A percentile compares a stretch with the other conserved stretches of the same genome.
Evolutionary conservation across 2,113 vertebrate species (phyloP).

Genomic region (Megalops atlanticus): DNA sequence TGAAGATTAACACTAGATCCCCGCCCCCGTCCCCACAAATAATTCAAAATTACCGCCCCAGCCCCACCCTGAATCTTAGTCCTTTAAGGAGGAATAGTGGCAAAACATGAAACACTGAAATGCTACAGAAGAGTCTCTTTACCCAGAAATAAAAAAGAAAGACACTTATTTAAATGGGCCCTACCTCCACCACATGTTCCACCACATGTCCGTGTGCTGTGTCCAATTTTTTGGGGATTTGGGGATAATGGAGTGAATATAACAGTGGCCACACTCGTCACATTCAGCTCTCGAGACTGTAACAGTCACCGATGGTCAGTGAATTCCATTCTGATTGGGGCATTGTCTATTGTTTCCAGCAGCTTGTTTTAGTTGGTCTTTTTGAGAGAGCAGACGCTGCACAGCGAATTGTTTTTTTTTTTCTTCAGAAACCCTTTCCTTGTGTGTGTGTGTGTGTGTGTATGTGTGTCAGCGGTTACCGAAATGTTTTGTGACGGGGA

Average conservation of each 20-base stretch:
- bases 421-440: too few species aligned
- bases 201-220: neutral
- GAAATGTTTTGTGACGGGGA: too few species aligned
- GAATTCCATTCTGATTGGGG: neutral
- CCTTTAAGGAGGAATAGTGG: neutral
- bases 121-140: neutral
- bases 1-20: neutral
- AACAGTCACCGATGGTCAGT: neutral
- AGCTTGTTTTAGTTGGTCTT: slow-evolving; percentile 7
- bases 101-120: neutral
- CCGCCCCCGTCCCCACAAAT: neutral
- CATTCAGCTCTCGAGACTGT: neutral
- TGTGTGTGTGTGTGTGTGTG: too few species aligned
- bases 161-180: neutral
- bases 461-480: neutral
- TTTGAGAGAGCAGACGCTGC: neutral
- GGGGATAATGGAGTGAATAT: neutral
- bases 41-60: neutral
- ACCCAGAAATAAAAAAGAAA: neutral
- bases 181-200: neutral
- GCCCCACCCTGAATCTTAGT: neutral
- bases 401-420: neutral
- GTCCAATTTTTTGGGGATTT: neutral
- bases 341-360: neutral
- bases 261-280: neutral